Base-by-base conservation (phyloP, 2,888 invertebrate genomes). In the Acanthosepion pharaonis region DNA sequence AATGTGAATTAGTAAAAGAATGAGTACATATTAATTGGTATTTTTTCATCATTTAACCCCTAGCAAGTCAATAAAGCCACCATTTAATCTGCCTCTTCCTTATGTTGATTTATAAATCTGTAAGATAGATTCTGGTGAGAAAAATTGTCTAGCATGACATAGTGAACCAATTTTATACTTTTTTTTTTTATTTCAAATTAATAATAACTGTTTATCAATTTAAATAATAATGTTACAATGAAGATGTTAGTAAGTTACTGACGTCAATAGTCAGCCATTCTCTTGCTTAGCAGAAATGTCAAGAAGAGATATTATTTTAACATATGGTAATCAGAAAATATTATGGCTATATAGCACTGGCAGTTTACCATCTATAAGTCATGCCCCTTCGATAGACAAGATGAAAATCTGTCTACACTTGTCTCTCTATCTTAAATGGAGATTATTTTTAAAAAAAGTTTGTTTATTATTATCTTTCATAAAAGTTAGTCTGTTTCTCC, bases 251-350 rank as follows among this genome's bases (percentile, higher is more conserved):
- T n/a, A 78, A 78, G 9, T n/a, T 78, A 25, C n/a, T 78, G 78
- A 78, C n/a, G 78, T 78, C 28, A 78, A 78, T 78, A 28, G 78
- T 0, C 25, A 9, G 78, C 55, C 15, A 28, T 78, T n/a, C n/a
- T 28, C n/a, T 78, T 78, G 78, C 78, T 28, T 78, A 78, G 28
- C 6, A 78, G 78, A 78, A 78, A 78, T 78, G n/a, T 78, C 78
- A 78, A 78, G n/a, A 78, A 78, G 78, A 78, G 78, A 78, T 23
- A 78, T 78, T 78, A 28, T 78, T 78, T n/a, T 28, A 78, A 78
- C 78, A 78, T 78, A 78, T 78, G 78, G 78, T 78, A 78, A 78
- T 78, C n/a, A 78, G 78, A n/a, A 78, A 78, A n/a, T n/a, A 28
- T 78, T 78, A 78, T 28, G 28, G n/a, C 78, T 28, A 78, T 78